Evolutionary conservation across 2,888 invertebrate species (phyloP), one percentile per base, ranked within the genome.

Genomic region (Ornithoptera alexandrae): DNA sequence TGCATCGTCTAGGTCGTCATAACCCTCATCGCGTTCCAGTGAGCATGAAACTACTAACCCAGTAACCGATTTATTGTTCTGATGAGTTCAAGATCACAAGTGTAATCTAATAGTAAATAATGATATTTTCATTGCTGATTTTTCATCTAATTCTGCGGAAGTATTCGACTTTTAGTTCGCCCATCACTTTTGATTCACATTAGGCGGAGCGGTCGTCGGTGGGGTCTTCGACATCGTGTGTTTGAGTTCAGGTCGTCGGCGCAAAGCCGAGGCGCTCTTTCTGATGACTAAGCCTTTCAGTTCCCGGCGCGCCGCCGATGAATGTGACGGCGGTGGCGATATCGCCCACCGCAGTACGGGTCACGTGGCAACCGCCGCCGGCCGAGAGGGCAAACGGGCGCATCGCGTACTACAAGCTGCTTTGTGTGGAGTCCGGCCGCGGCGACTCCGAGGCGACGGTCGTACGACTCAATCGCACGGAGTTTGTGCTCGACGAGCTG

Each of bases 241-340:
- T 18, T 22, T 20, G 20, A 17, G 36, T 20, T 6, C 4, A 17
- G 62, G 42, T 24, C 20, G 53, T 69, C 73, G 75, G 71, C 30
- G 46, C 15, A 20, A 17, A 30, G 46, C 24, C 59, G 63, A 1
- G 22, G 42, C 18, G 50, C 17, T 65, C 39, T 58, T 42, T 80
- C 80, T 86, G 75, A 86, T 77, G 69, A 68, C 79, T 85, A 84
- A 86, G 88, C 84, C 61, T 85, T 88, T 81, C 94, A 99, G 99
- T 98, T 94, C 99, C 99, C 85, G 97, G 97, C 92, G 98, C 98
- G 84, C 97, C 99, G 82, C 99, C 99, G 84, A 96, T 96, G 94
- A 97, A 98, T 94, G 97, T 99, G 91, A 95, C 95, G 79, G 98
- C 97, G 77, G 94, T 95, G 90, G 96, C 98, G 79, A 95, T 96